Conservation (phyloP, 2,113 vertebrate species). For the Enhydra lutris region DNA sequence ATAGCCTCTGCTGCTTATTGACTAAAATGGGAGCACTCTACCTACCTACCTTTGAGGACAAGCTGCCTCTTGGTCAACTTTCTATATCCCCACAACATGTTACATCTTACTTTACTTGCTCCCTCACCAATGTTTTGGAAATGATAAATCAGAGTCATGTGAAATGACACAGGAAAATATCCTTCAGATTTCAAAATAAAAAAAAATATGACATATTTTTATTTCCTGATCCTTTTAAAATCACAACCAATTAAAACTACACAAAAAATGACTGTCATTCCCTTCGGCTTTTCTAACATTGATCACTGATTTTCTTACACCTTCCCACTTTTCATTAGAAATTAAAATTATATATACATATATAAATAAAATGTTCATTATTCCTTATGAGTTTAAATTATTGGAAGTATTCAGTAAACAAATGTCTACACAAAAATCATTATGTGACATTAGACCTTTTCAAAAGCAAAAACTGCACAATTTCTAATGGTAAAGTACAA, state of each 20-base stretch:
- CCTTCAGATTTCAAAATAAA: not conserved
- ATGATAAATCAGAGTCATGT: not conserved
- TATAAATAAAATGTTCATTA: not conserved
- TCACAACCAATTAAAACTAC: not conserved
- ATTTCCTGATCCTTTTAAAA: not conserved
- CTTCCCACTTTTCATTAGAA: conserved; percentile 3
- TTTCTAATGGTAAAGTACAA: not conserved
- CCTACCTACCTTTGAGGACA: not conserved
- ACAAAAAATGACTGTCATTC: not conserved
- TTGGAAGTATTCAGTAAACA: not conserved
- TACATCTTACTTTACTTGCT: not conserved
- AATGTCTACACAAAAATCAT: not conserved
- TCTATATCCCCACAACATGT: not conserved
- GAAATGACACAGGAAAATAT: not conserved
- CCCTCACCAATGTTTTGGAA: not conserved
- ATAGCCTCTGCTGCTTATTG: not conserved
- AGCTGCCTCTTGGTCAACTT: not conserved
- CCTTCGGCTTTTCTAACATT: not conserved
- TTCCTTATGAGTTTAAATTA: conserved; percentile 11
- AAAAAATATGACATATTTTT: not conserved
- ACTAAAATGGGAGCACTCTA: not conserved
- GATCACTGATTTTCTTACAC: not conserved
- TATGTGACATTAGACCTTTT: not conserved
- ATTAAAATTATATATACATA: not conserved
- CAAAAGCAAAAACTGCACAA: conserved; percentile 3